These are phyloP conservation scores for Pangasianodon hypophthalmus DNA, from an alignment of 2,113 vertebrate genomes.

Conservation along the genomic window DNA sequence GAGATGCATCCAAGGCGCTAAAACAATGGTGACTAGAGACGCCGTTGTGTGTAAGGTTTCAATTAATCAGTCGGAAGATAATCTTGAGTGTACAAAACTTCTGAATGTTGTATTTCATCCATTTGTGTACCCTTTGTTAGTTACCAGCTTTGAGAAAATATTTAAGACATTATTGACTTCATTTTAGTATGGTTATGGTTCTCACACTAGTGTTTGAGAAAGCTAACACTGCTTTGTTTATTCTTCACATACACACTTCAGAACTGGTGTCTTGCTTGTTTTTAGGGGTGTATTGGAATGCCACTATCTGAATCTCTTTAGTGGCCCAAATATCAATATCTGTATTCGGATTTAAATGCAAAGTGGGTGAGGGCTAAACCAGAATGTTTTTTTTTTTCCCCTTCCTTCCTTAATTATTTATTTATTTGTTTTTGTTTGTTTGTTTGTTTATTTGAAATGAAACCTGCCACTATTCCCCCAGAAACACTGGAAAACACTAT, in stretches of 20 bases:
- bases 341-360: not conserved
- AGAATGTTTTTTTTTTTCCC: not conserved
- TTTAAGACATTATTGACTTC: not conserved
- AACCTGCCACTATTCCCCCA: too few relatives aligned
- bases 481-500: not conserved
- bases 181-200: not conserved
- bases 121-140: not conserved
- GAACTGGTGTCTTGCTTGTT: not conserved
- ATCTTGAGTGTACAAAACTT: not conserved
- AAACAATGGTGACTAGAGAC: conserved; percentile 18
- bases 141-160: not conserved
- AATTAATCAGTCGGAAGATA: conserved; percentile 4
- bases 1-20: not conserved
- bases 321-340: not conserved
- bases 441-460: too few relatives aligned
- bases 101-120: not conserved
- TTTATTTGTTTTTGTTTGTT: too few relatives aligned
- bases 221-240: not conserved
- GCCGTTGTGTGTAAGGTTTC: conserved; percentile 23
- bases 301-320: not conserved
- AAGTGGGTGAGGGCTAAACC: not conserved
- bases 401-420: too few relatives aligned
- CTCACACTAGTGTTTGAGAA: not conserved
- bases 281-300: not conserved
- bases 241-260: not conserved